Evolutionary conservation across 2,113 vertebrate genomes (phyloP), one percentile per base, ranked within the genome.

Genomic region (Rhombomys opimus): DNA sequence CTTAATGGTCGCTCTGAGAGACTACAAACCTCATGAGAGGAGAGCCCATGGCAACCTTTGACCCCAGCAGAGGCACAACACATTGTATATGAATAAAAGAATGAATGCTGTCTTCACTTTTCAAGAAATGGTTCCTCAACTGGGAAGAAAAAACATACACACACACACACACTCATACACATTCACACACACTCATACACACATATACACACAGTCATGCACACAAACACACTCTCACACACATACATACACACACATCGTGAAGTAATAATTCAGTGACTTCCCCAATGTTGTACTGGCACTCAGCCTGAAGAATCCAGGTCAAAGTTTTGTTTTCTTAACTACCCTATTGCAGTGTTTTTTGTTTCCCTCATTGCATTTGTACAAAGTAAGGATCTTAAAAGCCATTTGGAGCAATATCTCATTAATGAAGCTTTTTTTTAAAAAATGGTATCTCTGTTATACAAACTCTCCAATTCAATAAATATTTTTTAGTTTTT

Each of bases 401-500:
- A 75, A 77, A 95, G 54, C 20, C 70, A 22, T 90, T 92, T 94
- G 1, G 89, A 59, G 59, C n/a, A 91, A 54, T 5, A 89, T 25
- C 38, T 93, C 61, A 68, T 93, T 50, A 94, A 85, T 96, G 85
- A 77, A 32, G 20, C 46, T 92, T 94, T 92, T 93, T 87, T 46
- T 46, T 46, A n/a, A 78, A 59, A 84, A 84, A 87, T 92, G n/a
- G 89, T 77, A 91, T 8, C 27, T 94, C 11, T 59, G 38, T 93
- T 87, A 73, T 92, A 54, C 32, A 93, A 82, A 96, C 91, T 90
- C 52, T 27, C 78, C 59, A 93, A 4, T 91, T 22, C 3, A 46
- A 3, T 73, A 90, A 87, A 65, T 61, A 75, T n/a, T 78, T 95
- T 96, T 94, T 95, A 85, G 27, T 52, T 61, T 91, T 95, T 63